Evolutionary conservation across 35 echinoderm and acorn worm species (phyloP).

Genomic region (Hemicentrotus pulcherrimus): DNA sequence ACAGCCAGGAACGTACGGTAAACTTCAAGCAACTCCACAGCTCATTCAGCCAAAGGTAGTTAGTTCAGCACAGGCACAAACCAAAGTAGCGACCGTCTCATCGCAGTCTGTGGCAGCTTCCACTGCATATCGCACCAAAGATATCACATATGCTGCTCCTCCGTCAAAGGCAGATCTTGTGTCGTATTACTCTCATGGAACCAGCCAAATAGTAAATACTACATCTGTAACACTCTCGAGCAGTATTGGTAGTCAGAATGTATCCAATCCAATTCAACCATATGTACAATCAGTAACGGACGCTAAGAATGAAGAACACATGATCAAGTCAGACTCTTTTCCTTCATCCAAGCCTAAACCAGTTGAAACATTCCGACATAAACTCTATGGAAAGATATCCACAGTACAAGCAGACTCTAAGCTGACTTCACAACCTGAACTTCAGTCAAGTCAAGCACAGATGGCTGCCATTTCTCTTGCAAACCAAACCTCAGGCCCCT

Average conservation of each 20-base stretch:
- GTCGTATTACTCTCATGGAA: neutral
- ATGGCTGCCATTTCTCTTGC: neutral
- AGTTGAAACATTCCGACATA: slow-evolving; percentile 46
- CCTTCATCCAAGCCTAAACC: slow-evolving; percentile 1
- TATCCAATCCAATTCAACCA: neutral
- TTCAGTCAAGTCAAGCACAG: neutral
- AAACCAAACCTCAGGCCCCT: neutral
- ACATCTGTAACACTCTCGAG: neutral
- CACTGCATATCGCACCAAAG: slow-evolving; percentile 1
- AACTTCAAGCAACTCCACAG: slow-evolving; percentile 36
- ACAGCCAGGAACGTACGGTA: neutral
- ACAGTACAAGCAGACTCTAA: slow-evolving; percentile 27
- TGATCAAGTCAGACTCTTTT: neutral
- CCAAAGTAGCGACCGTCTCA: neutral
- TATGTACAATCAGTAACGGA: neutral
- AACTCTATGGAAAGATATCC: slow-evolving; percentile 39
- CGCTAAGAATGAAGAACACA: neutral
- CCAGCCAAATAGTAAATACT: neutral
- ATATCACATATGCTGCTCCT: neutral
- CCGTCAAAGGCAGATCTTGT: neutral
- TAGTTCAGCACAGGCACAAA: neutral
- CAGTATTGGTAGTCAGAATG: neutral
- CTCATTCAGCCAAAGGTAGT: slow-evolving; percentile 49
- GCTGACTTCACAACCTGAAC: neutral
- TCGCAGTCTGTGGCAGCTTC: neutral